Evolutionary conservation across 2,888 invertebrate genomes (phyloP).

Genomic region (Dasypogon diadema): DNA sequence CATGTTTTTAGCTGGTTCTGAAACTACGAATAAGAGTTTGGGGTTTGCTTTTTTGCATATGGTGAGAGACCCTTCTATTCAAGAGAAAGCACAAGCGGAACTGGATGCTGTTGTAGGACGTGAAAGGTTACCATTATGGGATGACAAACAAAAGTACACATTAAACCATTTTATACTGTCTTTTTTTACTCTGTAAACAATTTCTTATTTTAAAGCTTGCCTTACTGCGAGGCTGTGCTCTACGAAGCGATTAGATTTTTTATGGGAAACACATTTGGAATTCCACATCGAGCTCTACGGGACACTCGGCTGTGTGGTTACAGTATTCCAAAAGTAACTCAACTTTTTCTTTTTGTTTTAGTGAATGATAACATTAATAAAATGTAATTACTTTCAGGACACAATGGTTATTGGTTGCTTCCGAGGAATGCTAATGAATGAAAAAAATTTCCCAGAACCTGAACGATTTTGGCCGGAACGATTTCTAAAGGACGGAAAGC

Average conservation of each 20-base stretch:
- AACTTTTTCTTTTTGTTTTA: neutral
- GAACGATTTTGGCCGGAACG: conserved; percentile 81
- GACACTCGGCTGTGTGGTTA: conserved; percentile 81
- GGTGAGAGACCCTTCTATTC: conserved; percentile 78
- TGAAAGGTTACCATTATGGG: conserved; percentile 76
- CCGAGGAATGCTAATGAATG: conserved; percentile 78
- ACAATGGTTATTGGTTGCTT: conserved; percentile 85
- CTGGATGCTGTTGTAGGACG: conserved; percentile 81
- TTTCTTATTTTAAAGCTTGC: conserved; percentile 74
- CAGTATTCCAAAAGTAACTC: conserved; percentile 78
- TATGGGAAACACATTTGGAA: conserved; percentile 81
- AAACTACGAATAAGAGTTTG: conserved; percentile 84
- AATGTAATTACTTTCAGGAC: conserved; percentile 70
- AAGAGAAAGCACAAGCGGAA: conserved; percentile 81
- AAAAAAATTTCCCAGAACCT: conserved; percentile 77
- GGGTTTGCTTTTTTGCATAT: conserved; percentile 83
- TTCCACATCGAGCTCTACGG: conserved; percentile 82
- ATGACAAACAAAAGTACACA: conserved; percentile 78
- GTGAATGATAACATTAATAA: no score
- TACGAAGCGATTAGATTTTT: conserved; percentile 84
- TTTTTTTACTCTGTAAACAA: conserved; percentile 28
- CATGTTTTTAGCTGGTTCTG: conserved; percentile 89
- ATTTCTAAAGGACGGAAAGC: conserved; percentile 75
- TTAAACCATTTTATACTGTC: no score
- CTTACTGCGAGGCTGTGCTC: conserved; percentile 83